Percentiles rank a stretch among this genome's conserved stretches.
These are phyloP conservation scores for Papilio machaon DNA, from an alignment of 1,140 invertebrate genomes.

Conservation along the genomic window DNA sequence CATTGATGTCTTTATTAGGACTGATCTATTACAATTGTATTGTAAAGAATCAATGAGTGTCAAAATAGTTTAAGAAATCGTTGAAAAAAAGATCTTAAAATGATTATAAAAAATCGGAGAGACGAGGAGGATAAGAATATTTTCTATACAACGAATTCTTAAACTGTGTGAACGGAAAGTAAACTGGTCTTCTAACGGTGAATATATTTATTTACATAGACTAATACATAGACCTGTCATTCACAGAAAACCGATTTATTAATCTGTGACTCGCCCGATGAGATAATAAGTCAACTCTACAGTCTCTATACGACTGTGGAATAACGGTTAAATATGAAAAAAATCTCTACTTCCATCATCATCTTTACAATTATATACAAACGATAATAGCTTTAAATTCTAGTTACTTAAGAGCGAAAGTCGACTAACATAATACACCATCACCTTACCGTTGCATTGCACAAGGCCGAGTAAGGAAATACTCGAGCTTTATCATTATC, in stretches of 20 bases:
- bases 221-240: no score
- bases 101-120: background rate
- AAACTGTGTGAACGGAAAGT: no score
- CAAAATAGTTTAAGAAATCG: background rate
- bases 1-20: background rate
- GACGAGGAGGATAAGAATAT: no score
- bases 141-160: no score
- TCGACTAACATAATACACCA: background rate
- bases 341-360: background rate
- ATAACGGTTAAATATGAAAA: background rate
- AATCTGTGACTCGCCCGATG: no score
- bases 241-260: no score
- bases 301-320: no score
- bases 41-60: background rate
- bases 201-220: no score
- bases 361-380: background rate
- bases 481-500: slow-evolving; percentile 2
- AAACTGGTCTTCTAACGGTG: no score
- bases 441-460: background rate
- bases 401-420: background rate
- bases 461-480: slow-evolving; percentile 20
- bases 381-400: background rate
- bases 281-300: no score
- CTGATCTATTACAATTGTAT: background rate
- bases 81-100: background rate